phyloP scores from a whole-genome alignment of 64 coral and sea anemone species.

The Actinia equina region DNA sequence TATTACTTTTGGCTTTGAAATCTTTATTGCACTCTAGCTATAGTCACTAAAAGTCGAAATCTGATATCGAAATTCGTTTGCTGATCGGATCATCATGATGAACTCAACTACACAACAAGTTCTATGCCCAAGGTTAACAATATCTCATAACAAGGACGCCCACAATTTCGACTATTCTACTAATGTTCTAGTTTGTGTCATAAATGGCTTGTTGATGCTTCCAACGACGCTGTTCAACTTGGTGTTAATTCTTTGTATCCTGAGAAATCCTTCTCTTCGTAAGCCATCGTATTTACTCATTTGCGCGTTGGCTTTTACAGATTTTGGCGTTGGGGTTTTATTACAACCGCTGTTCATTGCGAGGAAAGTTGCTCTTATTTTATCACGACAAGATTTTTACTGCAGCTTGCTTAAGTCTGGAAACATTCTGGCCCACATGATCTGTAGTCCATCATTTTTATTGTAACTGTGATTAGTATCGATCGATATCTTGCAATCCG shows the following conservation, averaged over 20 bases:
- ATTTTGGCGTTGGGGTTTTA: neutral
- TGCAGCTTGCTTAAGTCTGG: too few species aligned
- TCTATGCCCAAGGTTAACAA: neutral
- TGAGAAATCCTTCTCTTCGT: constrained; percentile 20
- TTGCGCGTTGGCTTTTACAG: neutral
- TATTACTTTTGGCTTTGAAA: too few species aligned
- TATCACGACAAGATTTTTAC: neutral
- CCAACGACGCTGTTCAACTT: constrained; percentile 2
- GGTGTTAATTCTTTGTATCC: constrained; percentile 11
- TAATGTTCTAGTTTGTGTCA: constrained; percentile 3
- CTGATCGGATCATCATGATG: neutral
- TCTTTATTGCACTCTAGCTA: too few species aligned
- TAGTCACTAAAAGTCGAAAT: too few species aligned
- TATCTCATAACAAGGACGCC: neutral
- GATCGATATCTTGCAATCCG: constrained; percentile 27
- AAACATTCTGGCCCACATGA: too few species aligned
- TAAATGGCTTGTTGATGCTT: constrained; percentile 26
- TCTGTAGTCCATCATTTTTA: neutral
- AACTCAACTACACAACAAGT: neutral
- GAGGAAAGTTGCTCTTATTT: constrained; percentile 4
- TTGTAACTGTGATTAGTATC: constrained; percentile 37
- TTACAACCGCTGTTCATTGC: constrained; percentile 41
- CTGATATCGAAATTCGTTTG: too few species aligned
- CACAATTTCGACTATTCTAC: neutral
- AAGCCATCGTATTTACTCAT: constrained; percentile 44